phyloP scores from a whole-genome alignment of 2,113 vertebrate genomes.

The Anoura caudifer region DNA sequence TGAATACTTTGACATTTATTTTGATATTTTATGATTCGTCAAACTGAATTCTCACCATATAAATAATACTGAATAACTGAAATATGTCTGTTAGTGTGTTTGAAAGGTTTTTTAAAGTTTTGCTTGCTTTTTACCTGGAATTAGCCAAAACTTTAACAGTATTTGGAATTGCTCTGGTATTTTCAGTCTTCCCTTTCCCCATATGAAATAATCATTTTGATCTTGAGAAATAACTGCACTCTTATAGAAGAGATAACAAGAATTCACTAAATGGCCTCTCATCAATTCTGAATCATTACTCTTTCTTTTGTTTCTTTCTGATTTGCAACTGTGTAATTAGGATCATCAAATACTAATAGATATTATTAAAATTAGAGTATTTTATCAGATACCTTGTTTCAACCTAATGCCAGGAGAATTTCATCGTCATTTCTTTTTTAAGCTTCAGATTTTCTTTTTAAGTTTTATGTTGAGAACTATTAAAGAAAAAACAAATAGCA shows the following conservation, averaged over 20 bases:
- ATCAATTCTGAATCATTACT: background rate
- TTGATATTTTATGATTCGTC: constrained; percentile 34
- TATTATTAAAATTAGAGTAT: constrained; percentile 38
- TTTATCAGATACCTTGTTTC: constrained; percentile 16
- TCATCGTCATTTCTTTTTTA: constrained; percentile 1
- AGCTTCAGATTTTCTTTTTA: constrained; percentile 19
- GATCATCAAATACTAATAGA: constrained; percentile 45
- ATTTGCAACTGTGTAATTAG: constrained; percentile 49
- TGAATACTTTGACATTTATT: constrained; percentile 40
- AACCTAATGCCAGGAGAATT: constrained; percentile 21
- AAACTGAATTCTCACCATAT: background rate
- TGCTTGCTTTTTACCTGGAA: constrained; percentile 23
- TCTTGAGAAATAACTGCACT: constrained; percentile 34
- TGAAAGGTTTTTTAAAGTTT: constrained; percentile 27
- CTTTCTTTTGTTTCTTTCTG: constrained; percentile 56
- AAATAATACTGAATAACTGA: background rate
- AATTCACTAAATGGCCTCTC: constrained; percentile 36
- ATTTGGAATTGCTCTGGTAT: constrained; percentile 19
- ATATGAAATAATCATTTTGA: constrained; percentile 32
- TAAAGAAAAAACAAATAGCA: background rate
- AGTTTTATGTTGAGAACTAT: constrained; percentile 29
- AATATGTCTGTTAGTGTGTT: background rate
- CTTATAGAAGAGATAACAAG: background rate
- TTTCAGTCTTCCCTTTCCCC: background rate
- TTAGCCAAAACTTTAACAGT: constrained; percentile 12